These are phyloP conservation scores for Leptodactylus fallax DNA, from an alignment of 2,797 vertebrate species.

Conservation along the genomic window DNA sequence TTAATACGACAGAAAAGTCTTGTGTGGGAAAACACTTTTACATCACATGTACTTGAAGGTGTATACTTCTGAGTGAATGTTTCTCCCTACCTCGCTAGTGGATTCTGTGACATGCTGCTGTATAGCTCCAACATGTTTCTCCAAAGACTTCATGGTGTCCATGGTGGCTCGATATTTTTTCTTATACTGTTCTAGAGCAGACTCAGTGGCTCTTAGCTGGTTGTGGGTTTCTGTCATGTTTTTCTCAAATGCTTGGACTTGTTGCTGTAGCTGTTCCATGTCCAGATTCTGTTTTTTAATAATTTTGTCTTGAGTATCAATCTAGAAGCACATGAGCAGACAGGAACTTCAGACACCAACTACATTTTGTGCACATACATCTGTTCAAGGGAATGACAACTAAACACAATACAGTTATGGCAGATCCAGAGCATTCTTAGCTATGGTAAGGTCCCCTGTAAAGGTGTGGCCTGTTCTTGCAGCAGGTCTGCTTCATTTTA, in stretches of 20 bases:
- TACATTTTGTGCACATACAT: no score
- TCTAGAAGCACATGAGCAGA: constrained; percentile 60
- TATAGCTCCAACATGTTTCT: constrained; percentile 67
- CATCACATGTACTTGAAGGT: not conserved
- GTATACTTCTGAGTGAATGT: no score
- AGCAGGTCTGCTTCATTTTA: no score
- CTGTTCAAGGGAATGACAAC: not conserved
- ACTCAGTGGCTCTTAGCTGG: constrained; percentile 66
- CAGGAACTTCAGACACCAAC: not conserved
- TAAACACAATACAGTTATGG: not conserved
- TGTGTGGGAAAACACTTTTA: no score
- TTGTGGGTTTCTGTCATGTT: constrained; percentile 65
- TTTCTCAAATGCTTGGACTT: constrained; percentile 66
- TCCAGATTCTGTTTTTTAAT: constrained; percentile 66
- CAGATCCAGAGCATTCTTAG: not conserved
- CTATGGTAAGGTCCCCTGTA: not conserved
- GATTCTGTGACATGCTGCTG: constrained; percentile 71
- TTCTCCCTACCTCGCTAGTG: constrained; percentile 70
- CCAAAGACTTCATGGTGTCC: constrained; percentile 69
- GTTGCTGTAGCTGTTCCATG: constrained; percentile 65
- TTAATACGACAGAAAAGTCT: no score
- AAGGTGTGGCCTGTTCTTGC: not conserved
- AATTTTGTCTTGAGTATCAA: constrained; percentile 65
- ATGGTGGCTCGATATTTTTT: constrained; percentile 72
- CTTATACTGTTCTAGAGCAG: constrained; percentile 70